These are phyloP conservation scores for Baryphthengus martii DNA, from an alignment of 2,113 vertebrate species.

Conservation along the genomic window DNA sequence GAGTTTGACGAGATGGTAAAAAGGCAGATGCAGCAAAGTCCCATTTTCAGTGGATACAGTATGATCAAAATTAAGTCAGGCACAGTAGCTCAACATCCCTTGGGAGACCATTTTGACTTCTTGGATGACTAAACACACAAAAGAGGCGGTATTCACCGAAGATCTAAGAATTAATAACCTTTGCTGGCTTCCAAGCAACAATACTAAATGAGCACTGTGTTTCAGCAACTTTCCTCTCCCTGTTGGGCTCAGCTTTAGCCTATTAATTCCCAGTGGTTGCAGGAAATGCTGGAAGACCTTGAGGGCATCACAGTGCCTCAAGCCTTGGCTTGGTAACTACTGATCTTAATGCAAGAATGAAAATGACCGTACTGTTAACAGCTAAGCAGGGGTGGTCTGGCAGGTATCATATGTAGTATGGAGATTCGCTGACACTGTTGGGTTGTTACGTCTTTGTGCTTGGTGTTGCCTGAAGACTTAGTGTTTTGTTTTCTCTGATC, in stretches of 20 bases:
- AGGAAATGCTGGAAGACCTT: background rate
- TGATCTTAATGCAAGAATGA: background rate
- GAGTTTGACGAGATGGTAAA: background rate
- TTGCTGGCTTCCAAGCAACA: background rate
- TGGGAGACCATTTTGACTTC: constrained; percentile 41
- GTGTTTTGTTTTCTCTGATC: background rate
- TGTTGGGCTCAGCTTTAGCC: background rate
- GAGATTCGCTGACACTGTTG: background rate
- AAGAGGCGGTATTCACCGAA: background rate
- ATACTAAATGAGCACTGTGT: background rate
- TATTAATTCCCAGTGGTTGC: background rate
- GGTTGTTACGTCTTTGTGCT: background rate
- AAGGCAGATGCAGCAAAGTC: background rate
- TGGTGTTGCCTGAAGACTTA: background rate
- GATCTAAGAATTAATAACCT: constrained; percentile 31
- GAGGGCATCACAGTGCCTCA: background rate
- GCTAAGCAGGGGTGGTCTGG: background rate
- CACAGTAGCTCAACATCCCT: background rate
- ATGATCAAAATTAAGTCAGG: constrained; percentile 32
- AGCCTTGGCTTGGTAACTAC: background rate
- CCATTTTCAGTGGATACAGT: background rate
- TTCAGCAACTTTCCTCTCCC: background rate
- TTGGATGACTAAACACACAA: constrained; percentile 39
- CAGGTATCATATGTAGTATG: background rate
- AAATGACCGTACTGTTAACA: background rate